Evolutionary conservation across 2,113 vertebrate species (phyloP).

Genomic region (Silurus meridionalis): DNA sequence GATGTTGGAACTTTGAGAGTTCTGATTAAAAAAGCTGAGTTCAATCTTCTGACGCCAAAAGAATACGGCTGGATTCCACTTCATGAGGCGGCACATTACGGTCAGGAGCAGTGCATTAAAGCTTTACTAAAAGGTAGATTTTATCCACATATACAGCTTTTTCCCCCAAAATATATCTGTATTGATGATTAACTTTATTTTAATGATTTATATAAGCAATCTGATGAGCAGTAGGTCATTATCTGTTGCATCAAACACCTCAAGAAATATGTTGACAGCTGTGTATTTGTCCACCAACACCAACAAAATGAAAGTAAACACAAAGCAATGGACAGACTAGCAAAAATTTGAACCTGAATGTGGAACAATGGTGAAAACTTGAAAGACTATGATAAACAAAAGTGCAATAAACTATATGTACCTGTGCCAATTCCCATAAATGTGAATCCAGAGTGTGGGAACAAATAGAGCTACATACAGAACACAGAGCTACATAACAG

Average conservation of each 20-base stretch:
- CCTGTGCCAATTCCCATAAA: no score
- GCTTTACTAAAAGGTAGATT: slow-evolving; percentile 46
- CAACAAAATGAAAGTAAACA: no score
- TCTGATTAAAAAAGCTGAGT: slow-evolving; percentile 35
- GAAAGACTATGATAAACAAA: no score
- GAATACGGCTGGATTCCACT: slow-evolving; percentile 51
- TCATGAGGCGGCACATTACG: slow-evolving; percentile 51
- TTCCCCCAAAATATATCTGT: background rate
- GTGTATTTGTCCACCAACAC: no score
- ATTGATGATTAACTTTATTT: no score
- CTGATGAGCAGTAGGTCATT: background rate
- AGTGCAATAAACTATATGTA: no score
- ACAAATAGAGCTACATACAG: no score
- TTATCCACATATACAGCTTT: background rate
- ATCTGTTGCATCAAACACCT: background rate
- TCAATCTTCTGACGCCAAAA: slow-evolving; percentile 46
- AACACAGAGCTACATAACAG: no score
- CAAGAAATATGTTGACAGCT: background rate
- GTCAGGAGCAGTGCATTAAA: slow-evolving; percentile 44
- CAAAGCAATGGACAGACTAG: no score
- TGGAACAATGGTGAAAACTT: no score
- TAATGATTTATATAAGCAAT: background rate
- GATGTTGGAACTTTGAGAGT: slow-evolving; percentile 31
- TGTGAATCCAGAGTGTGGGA: no score
- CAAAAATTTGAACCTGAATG: no score